phyloP scores from a whole-genome alignment of 1,140 invertebrate genomes.

The Probaryconus sp. region DNA sequence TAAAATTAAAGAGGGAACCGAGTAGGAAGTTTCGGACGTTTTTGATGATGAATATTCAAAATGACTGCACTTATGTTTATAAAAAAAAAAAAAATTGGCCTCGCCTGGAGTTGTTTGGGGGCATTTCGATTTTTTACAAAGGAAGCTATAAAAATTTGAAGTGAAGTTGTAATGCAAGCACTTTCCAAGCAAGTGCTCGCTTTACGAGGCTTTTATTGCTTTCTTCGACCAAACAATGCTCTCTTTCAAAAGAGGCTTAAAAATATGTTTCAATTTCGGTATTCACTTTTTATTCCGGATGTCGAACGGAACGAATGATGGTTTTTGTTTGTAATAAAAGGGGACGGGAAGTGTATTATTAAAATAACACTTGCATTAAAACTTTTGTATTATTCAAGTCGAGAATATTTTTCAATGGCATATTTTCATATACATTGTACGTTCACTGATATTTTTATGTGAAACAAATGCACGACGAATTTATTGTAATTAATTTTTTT shows the following conservation, averaged over 20 bases:
- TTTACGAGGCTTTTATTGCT: slow-evolving; percentile 32
- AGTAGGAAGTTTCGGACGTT: too few species aligned
- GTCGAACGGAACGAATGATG: background rate
- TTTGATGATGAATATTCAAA: background rate
- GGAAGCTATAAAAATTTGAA: slow-evolving; percentile 31
- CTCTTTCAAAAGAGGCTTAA: slow-evolving; percentile 21
- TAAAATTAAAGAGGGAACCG: too few species aligned
- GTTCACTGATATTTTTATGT: too few species aligned
- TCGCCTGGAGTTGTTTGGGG: slow-evolving; percentile 3
- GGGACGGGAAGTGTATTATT: too few species aligned
- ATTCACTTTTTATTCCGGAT: background rate
- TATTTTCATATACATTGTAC: too few species aligned
- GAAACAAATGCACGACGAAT: too few species aligned
- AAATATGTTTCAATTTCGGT: slow-evolving; percentile 26
- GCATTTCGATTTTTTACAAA: slow-evolving; percentile 19
- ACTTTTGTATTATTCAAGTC: too few species aligned
- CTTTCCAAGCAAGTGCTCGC: slow-evolving; percentile 13
- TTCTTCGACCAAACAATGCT: slow-evolving; percentile 34
- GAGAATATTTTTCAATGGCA: too few species aligned
- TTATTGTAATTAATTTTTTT: too few species aligned
- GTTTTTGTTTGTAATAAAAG: too few species aligned
- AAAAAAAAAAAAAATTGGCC: slow-evolving; percentile 28
- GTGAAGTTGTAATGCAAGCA: slow-evolving; percentile 1
- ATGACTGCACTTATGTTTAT: slow-evolving; percentile 4
- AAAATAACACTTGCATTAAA: too few species aligned